phyloP scores from a whole-genome alignment of 2,113 vertebrate species.

The Trematomus loennbergii region DNA sequence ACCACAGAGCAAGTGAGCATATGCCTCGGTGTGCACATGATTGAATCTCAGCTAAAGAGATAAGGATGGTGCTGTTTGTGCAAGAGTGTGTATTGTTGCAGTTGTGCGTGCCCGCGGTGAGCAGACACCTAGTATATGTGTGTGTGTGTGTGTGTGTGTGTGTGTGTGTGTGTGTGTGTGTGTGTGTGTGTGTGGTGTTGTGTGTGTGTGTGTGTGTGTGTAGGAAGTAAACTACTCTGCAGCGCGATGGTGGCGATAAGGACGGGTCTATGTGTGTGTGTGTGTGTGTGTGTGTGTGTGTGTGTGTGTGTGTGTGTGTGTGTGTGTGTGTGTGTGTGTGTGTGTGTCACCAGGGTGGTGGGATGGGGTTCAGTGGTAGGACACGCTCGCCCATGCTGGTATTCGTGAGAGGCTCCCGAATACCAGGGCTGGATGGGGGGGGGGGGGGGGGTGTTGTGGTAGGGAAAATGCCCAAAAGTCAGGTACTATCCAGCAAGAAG shows the following conservation, averaged over 20 bases:
- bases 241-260: slow-evolving; percentile 75
- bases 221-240: slow-evolving; percentile 69
- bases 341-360: slow-evolving; percentile 64
- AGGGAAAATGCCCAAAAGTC: slow-evolving; percentile 43
- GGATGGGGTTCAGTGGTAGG: slow-evolving; percentile 83
- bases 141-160: not conserved
- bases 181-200: slow-evolving; percentile 43
- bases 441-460: slow-evolving; percentile 20
- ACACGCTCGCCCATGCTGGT: slow-evolving; percentile 82
- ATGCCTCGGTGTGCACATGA: slow-evolving; percentile 41
- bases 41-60: slow-evolving; percentile 48
- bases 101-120: not conserved
- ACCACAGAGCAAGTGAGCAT: slow-evolving; percentile 49
- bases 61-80: slow-evolving; percentile 41
- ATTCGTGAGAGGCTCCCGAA: slow-evolving; percentile 84
- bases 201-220: slow-evolving; percentile 43
- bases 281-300: slow-evolving; percentile 58
- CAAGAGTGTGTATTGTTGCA: slow-evolving; percentile 6
- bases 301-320: slow-evolving; percentile 58
- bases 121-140: not conserved
- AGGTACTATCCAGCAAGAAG: slow-evolving; percentile 27
- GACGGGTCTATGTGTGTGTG: slow-evolving; percentile 44
- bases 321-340: slow-evolving; percentile 51
- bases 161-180: too few relatives aligned
- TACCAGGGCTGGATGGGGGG: slow-evolving; percentile 59